Evolutionary conservation across 2,888 invertebrate genomes (phyloP), one percentile per base, ranked within the genome.

Genomic region (Stenoptilia bipunctidactyla): DNA sequence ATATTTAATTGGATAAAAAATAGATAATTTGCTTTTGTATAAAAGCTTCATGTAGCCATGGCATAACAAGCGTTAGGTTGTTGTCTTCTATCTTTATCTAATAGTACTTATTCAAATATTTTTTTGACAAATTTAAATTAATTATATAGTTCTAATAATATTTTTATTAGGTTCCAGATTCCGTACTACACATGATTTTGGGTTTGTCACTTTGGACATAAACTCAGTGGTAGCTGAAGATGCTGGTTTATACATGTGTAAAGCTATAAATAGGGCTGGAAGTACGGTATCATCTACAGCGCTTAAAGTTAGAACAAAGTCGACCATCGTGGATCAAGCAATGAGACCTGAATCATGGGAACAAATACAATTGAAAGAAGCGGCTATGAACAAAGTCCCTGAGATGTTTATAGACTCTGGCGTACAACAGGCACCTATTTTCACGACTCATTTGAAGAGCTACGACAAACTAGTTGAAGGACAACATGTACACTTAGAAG

Each of bases 251-350:
- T 97, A 97, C 70, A 94, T 93, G 87, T 96, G 96, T 70, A 94
- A 95, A 66, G 97, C 97, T 0, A 92, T 92, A 47, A 98, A 98
- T 68, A 92, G 90, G 55, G 92, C 96, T 35, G 98, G 98, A 30
- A 96, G 97, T 73, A 96, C 96, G 6, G 93, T 96, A 0, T 96
- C 96, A 10, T 94, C 96, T 0, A 93, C 94, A 39, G 90, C 95
- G 2, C 87, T 97, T 64, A 94, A 94, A 79, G 94, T 97, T 0
- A 94, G 92, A 74, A 89, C 91, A 1, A 90, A 91, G 52, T 90
- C 93, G 1, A 90, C 90, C 15, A 93, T 96, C 55, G 85, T 91
- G 39, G 92, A 91, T 30, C 94, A 96, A 51, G 89, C 95, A 0
- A 85, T 96, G 62, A 92, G 96, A 58, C 96, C 96, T 0, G 94